Evolutionary conservation across 2,888 invertebrate genomes (phyloP), one percentile per base, ranked within the genome.

Genomic region (Actias luna): DNA sequence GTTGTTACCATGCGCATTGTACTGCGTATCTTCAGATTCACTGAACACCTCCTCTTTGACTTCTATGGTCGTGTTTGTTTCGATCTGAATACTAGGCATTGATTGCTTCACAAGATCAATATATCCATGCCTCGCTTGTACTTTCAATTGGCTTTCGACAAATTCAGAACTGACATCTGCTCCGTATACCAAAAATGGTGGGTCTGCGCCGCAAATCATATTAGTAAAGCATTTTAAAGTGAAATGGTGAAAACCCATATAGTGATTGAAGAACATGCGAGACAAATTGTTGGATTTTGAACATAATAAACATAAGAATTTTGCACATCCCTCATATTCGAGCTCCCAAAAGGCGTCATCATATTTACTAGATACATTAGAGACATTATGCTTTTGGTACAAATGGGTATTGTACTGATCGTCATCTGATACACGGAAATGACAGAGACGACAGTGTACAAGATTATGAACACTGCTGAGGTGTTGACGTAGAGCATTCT

Each of bases 401-500:
- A 93, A 75, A 74, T 93, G 93, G 3, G 74, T 70, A 25, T 86
- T 76, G 65, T 92, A 93, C 22, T 86, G 78, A 8, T 88, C 85
- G 69, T 87, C 84, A 31, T 88, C 87, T 2, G 84, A 74, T 1
- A 92, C 76, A 66, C 91, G 78, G 62, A 92, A 89, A 66, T 89
- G 87, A 64, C 93, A 93, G 1, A 93, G 77, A 1, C 89, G 80
- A 63, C 93, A 93, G 66, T 93, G 92, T 0, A 92, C 88, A 0
- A 92, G 74, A 16, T 84, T 82, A 64, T 93, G 93, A 10, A 67
- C 73, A 14, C 60, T 66, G 50, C 82, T 85, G 2, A 92, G 81
- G 63, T 93, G 93, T 8, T 75, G 68, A 0, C 91, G 79, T 60
- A 90, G 69, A 4, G 78, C 74, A 1, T 50, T n/a, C 65, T 92